Evolutionary conservation across 2,888 invertebrate species (phyloP).

Genomic region (Hartigia nigra): DNA sequence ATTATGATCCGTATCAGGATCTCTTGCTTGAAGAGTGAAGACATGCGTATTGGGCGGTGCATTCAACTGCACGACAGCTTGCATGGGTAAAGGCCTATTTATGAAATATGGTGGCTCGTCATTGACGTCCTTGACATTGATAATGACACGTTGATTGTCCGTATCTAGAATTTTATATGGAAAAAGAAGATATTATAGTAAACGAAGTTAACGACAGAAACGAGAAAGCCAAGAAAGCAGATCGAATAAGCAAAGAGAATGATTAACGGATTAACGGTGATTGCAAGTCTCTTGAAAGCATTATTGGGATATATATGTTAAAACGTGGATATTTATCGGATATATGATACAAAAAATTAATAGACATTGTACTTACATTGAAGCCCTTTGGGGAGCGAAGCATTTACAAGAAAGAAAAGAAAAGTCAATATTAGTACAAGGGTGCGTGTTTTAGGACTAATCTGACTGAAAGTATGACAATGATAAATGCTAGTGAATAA

Average conservation of each 20-base stretch:
- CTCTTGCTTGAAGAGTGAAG: constrained; percentile 96
- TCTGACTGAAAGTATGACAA: constrained; percentile 10
- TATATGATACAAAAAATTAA: constrained; percentile 8
- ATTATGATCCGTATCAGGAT: constrained; percentile 96
- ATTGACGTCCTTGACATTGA: constrained; percentile 95
- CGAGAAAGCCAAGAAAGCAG: constrained; percentile 27
- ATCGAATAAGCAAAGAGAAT: constrained; percentile 20
- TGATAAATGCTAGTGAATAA: constrained; percentile 10
- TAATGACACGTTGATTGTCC: constrained; percentile 94
- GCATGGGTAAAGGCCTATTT: constrained; percentile 96
- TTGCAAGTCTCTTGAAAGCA: constrained; percentile 1
- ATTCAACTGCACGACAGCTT: constrained; percentile 95
- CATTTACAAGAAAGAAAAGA: constrained; percentile 54
- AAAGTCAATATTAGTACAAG: constrained; percentile 27
- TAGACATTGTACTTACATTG: constrained; percentile 61
- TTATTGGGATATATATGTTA: constrained; percentile 5
- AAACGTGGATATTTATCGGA: background rate
- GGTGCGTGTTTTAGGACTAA: constrained; percentile 5
- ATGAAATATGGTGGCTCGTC: constrained; percentile 98
- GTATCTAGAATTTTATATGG: constrained; percentile 75
- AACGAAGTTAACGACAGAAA: constrained; percentile 17
- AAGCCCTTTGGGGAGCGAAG: constrained; percentile 55
- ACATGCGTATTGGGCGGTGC: constrained; percentile 96
- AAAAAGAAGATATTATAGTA: background rate
- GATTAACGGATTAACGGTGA: constrained; percentile 19